Conservation (phyloP, 2,797 vertebrate species). For the Staurois parvus region DNA sequence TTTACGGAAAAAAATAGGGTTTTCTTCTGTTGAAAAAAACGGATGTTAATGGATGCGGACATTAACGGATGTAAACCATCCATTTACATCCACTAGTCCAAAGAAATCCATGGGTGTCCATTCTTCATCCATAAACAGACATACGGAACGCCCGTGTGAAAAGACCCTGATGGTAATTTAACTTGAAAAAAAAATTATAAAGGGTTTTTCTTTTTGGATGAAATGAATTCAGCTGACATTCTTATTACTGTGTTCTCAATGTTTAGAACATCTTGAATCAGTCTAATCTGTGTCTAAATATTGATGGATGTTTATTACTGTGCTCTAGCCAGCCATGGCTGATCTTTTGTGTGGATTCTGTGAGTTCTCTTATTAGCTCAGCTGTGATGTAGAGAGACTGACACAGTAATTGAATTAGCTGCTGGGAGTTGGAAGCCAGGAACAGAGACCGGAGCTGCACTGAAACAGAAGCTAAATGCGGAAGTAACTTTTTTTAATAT, state of each 20-base stretch:
- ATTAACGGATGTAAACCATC: too few relatives aligned
- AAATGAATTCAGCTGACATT: conserved; percentile 12
- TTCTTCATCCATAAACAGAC: too few relatives aligned
- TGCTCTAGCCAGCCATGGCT: conserved; percentile 6
- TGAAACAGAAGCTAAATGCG: too few relatives aligned
- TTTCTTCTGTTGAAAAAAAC: too few relatives aligned
- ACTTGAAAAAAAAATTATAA: neutral
- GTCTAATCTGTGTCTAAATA: conserved; percentile 28
- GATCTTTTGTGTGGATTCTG: conserved; percentile 17
- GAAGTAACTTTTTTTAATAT: too few relatives aligned
- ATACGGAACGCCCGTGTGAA: too few relatives aligned
- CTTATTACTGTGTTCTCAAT: neutral
- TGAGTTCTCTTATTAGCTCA: conserved; percentile 4
- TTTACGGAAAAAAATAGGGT: too few relatives aligned
- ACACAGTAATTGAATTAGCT: conserved; percentile 22
- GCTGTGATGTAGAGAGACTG: conserved; percentile 4
- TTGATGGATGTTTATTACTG: conserved; percentile 23
- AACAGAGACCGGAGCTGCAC: neutral
- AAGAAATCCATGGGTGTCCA: too few relatives aligned
- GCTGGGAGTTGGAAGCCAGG: neutral
- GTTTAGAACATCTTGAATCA: conserved; percentile 24
- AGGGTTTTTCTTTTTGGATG: neutral
- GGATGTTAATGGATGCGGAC: too few relatives aligned
- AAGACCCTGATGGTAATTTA: too few relatives aligned
- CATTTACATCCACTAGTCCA: too few relatives aligned